These are phyloP conservation scores for Cuniculus paca DNA, from an alignment of 2,797 vertebrate genomes.

Conservation along the genomic window DNA sequence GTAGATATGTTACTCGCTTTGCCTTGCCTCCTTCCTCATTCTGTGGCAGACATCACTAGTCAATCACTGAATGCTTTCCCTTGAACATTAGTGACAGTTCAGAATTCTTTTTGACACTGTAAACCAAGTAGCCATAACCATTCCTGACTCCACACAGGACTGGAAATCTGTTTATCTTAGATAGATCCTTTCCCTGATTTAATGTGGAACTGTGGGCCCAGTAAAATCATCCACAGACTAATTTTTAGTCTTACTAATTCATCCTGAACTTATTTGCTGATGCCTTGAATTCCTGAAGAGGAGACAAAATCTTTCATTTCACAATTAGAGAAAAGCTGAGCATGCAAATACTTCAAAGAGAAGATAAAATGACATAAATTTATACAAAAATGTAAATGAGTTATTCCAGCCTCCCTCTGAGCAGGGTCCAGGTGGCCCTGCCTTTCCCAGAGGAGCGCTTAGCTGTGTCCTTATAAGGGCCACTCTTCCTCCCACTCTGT, in stretches of 20 bases:
- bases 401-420: background rate
- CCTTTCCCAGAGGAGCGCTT: background rate
- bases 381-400: slow-evolving; percentile 43
- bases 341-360: slow-evolving; percentile 41
- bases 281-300: slow-evolving; percentile 56
- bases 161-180: slow-evolving; percentile 18
- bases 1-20: background rate
- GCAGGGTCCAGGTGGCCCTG: slow-evolving; percentile 25
- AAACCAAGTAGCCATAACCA: background rate
- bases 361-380: slow-evolving; percentile 50
- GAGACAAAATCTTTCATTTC: slow-evolving; percentile 58
- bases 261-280: slow-evolving; percentile 62
- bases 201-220: slow-evolving; percentile 41
- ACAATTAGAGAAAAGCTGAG: slow-evolving; percentile 69
- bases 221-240: background rate
- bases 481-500: background rate
- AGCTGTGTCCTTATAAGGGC: slow-evolving; percentile 4
- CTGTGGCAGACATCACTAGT: slow-evolving; percentile 50
- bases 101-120: background rate
- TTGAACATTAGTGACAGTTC: background rate
- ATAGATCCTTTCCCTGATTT: slow-evolving; percentile 24
- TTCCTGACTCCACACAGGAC: background rate
- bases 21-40: background rate
- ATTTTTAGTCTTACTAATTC: slow-evolving; percentile 51
- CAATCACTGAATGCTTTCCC: background rate